These are phyloP conservation scores for Callimorpha dominula DNA, from an alignment of 2,888 invertebrate genomes.

Conservation along the genomic window DNA sequence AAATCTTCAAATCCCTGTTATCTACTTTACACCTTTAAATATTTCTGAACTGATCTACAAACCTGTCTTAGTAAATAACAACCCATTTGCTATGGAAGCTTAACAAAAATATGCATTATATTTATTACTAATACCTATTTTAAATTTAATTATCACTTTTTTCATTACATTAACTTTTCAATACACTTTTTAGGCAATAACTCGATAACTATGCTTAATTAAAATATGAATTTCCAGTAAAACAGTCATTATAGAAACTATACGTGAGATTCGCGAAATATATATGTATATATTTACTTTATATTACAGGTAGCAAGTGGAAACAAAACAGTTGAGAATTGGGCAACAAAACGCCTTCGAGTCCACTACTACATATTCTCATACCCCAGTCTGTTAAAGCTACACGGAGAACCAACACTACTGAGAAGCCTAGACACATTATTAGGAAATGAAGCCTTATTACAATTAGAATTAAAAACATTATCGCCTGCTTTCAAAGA, in stretches of 20 bases:
- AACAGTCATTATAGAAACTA: too few relatives aligned
- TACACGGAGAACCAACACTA: constrained; percentile 92
- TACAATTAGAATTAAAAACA: constrained; percentile 93
- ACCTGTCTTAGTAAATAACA: not conserved
- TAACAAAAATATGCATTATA: not conserved
- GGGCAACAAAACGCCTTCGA: constrained; percentile 91
- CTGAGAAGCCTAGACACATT: constrained; percentile 90
- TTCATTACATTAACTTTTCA: not conserved
- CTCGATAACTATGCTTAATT: not conserved
- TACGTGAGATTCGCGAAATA: not conserved
- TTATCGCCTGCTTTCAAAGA: constrained; percentile 93
- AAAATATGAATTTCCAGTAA: not conserved
- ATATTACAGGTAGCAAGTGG: constrained; percentile 89
- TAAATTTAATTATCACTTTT: not conserved
- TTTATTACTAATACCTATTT: not conserved
- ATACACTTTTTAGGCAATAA: not conserved
- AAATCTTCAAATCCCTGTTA: not conserved
- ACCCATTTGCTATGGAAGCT: not conserved
- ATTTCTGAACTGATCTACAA: not conserved
- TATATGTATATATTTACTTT: not conserved
- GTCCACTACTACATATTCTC: constrained; percentile 93
- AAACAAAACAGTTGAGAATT: constrained; percentile 91
- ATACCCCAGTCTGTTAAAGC: constrained; percentile 92
- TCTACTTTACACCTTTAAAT: not conserved
- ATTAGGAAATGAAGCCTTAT: constrained; percentile 93